These are phyloP conservation scores for Trichacis sp. DNA, from an alignment of 2,888 invertebrate species.

Conservation along the genomic window DNA sequence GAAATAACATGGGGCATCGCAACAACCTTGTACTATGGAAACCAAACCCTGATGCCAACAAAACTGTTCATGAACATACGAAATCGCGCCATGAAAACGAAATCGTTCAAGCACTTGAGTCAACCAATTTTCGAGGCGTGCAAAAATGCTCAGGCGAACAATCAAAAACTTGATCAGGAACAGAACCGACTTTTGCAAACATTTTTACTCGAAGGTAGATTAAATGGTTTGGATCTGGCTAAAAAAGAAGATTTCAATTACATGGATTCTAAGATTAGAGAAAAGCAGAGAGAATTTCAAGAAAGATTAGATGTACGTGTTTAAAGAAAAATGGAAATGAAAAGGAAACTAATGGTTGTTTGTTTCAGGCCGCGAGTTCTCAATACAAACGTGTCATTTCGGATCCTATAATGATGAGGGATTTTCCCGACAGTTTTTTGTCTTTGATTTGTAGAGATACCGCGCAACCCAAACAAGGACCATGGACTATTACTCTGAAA, in stretches of 20 bases:
- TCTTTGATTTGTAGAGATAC: slow-evolving; percentile 76
- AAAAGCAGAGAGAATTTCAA: slow-evolving; percentile 74
- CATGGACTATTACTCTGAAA: slow-evolving; percentile 86
- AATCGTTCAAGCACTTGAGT: slow-evolving; percentile 81
- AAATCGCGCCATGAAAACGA: slow-evolving; percentile 81
- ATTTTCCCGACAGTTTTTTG: slow-evolving; percentile 80
- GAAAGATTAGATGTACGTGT: slow-evolving; percentile 73
- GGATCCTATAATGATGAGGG: slow-evolving; percentile 76
- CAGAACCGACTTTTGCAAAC: slow-evolving; percentile 81
- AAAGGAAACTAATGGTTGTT: not conserved
- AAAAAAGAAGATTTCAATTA: slow-evolving; percentile 48
- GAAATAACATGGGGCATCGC: slow-evolving; percentile 90
- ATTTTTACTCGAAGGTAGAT: slow-evolving; percentile 83
- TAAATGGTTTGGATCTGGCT: slow-evolving; percentile 83
- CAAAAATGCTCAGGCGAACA: slow-evolving; percentile 71
- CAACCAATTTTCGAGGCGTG: slow-evolving; percentile 78
- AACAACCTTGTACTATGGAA: slow-evolving; percentile 85
- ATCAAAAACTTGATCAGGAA: slow-evolving; percentile 71
- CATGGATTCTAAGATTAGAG: slow-evolving; percentile 48
- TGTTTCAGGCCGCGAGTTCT: slow-evolving; percentile 71
- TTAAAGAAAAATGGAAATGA: too few species aligned
- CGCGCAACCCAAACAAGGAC: slow-evolving; percentile 76
- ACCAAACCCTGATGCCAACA: slow-evolving; percentile 83
- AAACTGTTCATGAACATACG: slow-evolving; percentile 84
- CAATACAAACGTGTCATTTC: slow-evolving; percentile 77